Base-by-base conservation (phyloP, 2,888 invertebrate species). In the Liposcelis brunnea region DNA sequence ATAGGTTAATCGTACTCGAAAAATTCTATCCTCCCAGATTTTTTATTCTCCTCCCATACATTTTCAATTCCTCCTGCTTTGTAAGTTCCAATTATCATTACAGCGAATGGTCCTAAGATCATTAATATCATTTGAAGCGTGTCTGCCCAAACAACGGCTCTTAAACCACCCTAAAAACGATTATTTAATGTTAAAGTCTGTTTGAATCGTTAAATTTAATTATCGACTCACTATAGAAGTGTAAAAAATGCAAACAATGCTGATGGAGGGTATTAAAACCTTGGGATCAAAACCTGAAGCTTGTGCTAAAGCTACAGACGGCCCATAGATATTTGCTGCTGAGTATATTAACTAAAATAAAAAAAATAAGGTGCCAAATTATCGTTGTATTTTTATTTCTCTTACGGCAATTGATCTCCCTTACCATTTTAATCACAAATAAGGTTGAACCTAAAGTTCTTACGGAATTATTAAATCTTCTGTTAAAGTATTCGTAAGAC, bases 241-340 rank as follows among this genome's bases (percentile, higher is more conserved):
- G 63, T 93, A 93, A 65, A 91, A 87, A 52, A 87, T 90, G 65
- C 87, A 87, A n/a, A 87, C 82, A 32, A 80, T 63, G 26, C 5
- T 6, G 8, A 26, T 6, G 8, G 8, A 6, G 8, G 26, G 26
- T 26, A 26, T 26, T 6, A 26, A 8, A 26, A 26, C 8, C 4
- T 26, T 26, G 4, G 8, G 8, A 26, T 26, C 26, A 4, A 26
- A 26, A 4, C 26, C 26, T 8, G 8, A 6, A 4, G 8, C 26
- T 26, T 26, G 26, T 8, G 5, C 26, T 6, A 26, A 26, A 4
- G 8, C 8, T 26, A 26, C 4, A 26, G 8, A 6, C 8, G 26
- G 26, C 26, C 26, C 8, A 26, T 26, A 8, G 26, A 26, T 26
- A 26, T n/a, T 26, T 26, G 8, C 26, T 26, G 26, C 26, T 6